Evolutionary conservation across 2,113 vertebrate genomes (phyloP).

Genomic region (Tinamus guttatus): DNA sequence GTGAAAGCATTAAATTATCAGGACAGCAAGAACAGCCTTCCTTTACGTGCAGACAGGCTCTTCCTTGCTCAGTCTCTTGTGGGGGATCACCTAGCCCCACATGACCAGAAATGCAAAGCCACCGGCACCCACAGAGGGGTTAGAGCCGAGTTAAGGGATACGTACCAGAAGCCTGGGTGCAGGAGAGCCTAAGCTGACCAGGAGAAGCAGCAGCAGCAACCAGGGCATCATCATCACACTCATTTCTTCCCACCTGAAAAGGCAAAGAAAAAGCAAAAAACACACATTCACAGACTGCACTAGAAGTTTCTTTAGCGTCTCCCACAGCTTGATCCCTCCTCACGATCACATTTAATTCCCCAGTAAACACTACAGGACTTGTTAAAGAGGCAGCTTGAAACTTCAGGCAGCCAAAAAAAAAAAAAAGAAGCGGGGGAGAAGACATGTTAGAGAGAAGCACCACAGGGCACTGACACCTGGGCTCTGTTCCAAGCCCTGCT

Average conservation of each 20-base stretch:
- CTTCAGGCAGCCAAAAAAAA: not conserved
- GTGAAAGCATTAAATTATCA: not conserved
- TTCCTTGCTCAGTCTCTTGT: not conserved
- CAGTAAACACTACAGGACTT: not conserved
- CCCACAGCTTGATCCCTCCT: not conserved
- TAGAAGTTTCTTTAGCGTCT: not conserved
- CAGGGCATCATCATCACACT: not conserved
- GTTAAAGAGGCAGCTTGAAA: not conserved
- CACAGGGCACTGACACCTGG: not conserved
- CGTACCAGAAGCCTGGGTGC: constrained; percentile 75
- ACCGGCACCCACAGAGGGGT: not conserved
- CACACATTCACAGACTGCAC: not conserved
- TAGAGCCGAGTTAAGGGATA: not conserved
- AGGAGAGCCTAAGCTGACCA: constrained; percentile 60
- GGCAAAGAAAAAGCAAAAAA: not conserved
- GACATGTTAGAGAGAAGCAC: not conserved
- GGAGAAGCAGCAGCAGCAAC: constrained; percentile 66
- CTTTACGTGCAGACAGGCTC: not conserved
- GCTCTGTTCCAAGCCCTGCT: not conserved
- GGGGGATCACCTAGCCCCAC: not conserved
- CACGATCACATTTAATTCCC: not conserved
- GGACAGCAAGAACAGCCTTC: not conserved
- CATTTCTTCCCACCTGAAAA: constrained; percentile 43
- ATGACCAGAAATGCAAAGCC: not conserved
- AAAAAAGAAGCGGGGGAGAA: not conserved